Percentiles rank a stretch among this genome's conserved stretches.
Evolutionary conservation across 2,113 vertebrate genomes (phyloP).

Genomic region (Coturnix japonica): DNA sequence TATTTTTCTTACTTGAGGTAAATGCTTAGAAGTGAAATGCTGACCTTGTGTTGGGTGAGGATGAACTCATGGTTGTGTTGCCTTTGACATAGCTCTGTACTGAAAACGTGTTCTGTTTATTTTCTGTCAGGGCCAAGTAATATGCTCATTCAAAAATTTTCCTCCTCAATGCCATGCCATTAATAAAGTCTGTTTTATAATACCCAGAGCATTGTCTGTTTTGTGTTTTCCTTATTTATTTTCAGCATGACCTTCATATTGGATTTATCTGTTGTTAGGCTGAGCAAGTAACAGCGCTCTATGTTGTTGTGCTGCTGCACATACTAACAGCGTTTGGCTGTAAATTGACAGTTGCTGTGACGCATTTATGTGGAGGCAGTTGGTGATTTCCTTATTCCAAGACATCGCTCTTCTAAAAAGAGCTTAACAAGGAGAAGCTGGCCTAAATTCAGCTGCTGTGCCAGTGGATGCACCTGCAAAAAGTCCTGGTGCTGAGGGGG

Average conservation of each 20-base stretch:
- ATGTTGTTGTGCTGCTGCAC: neutral
- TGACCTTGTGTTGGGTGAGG: neutral
- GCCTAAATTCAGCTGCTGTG: neutral
- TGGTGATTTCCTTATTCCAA: neutral
- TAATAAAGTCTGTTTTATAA: constrained; percentile 33
- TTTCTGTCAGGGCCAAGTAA: constrained; percentile 3
- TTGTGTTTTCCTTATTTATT: neutral
- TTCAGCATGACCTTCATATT: neutral
- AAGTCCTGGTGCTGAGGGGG: neutral
- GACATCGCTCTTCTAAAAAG: neutral
- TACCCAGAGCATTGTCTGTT: neutral
- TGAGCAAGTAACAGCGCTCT: neutral
- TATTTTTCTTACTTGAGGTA: neutral
- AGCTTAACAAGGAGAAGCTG: neutral
- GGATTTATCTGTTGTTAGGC: neutral
- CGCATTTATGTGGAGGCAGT: rapidly evolving
- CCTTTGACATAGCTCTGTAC: neutral
- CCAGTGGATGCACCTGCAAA: neutral
- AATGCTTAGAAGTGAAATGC: neutral
- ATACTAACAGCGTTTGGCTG: rapidly evolving
- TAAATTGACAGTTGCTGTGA: neutral
- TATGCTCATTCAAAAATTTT: neutral
- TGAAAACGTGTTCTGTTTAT: neutral
- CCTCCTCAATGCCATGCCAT: neutral
- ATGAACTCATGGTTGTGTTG: neutral